Percentiles rank a stretch among this genome's conserved stretches.
These are phyloP conservation scores for Holcopasites calliopsidis DNA, from an alignment of 1,140 invertebrate genomes.

Conservation along the genomic window DNA sequence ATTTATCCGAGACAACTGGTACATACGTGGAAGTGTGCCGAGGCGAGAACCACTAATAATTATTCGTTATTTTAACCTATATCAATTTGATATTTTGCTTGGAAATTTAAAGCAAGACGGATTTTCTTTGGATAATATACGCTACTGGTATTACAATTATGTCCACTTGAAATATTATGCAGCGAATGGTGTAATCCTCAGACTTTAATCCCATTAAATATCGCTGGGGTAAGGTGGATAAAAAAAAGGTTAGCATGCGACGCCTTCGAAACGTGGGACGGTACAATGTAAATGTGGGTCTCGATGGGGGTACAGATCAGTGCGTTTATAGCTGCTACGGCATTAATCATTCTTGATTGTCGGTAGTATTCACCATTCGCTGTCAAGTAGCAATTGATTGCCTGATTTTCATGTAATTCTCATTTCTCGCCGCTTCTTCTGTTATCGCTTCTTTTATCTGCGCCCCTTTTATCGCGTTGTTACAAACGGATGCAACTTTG, in stretches of 20 bases:
- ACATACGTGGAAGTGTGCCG: neutral
- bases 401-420: constrained; percentile 24
- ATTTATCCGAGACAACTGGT: neutral
- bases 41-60: neutral
- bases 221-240: no score
- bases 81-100: no score
- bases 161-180: no score
- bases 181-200: no score
- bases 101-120: no score
- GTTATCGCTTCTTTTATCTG: neutral
- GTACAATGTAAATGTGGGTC: constrained; percentile 17
- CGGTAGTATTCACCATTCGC: neutral
- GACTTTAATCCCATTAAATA: no score
- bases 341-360: constrained; percentile 34
- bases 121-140: no score
- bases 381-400: constrained; percentile 32
- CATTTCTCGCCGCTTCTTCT: neutral
- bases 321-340: neutral
- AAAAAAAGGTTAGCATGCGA: no score
- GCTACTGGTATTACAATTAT: no score
- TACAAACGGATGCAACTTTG: neutral
- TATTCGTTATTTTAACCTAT: neutral
- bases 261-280: constrained; percentile 5
- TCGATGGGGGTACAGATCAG: constrained; percentile 10
- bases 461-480: neutral